Evolutionary conservation across 2,888 invertebrate species (phyloP), one percentile per base, ranked within the genome.

Genomic region (Muscina levida): DNA sequence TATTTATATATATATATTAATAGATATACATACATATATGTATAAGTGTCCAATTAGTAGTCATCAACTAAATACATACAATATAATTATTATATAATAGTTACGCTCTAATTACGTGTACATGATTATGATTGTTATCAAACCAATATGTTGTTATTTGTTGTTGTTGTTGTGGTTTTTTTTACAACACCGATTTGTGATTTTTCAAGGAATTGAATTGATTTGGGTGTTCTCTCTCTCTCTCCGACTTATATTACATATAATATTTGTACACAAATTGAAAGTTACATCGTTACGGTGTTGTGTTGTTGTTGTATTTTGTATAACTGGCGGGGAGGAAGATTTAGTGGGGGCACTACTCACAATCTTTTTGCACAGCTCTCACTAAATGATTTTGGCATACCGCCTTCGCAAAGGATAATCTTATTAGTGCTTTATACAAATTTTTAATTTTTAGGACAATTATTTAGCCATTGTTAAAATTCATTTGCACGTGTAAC

Each of bases 81-180:
- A 51, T 53, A 53, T 53, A 53, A 31, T 31, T 31, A 31, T 31
- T 31, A 31, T 8, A 31, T n/a, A n/a, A n/a, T 5, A 31, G 31
- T 31, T 31, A 31, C 31, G 8, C 8, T 31, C 53, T 42, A 62
- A 19, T 62, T 62, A 62, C 42, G 19, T 62, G 42, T 62, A 62
- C 39, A 62, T 62, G 62, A 62, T 62, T 42, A 62, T 62, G 62
- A 62, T 62, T 62, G 62, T 42, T 22, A 62, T 39, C 10, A 42
- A 42, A 62, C 62, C 62, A 62, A 62, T 13, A 62, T 42, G 17
- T 39, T 39, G 39, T 57, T 62, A 11, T 59, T 59, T 59, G 13
- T 53, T 51, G 3, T 53, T 53, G 22, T 24, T 24, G 11, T 8
- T 48, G 10, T 19, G 17, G 19, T n/a, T 2, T n/a, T 53, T 44